Evolutionary conservation across 64 coral and sea anemone species (phyloP).

Genomic region (Platygyra sinensis): DNA sequence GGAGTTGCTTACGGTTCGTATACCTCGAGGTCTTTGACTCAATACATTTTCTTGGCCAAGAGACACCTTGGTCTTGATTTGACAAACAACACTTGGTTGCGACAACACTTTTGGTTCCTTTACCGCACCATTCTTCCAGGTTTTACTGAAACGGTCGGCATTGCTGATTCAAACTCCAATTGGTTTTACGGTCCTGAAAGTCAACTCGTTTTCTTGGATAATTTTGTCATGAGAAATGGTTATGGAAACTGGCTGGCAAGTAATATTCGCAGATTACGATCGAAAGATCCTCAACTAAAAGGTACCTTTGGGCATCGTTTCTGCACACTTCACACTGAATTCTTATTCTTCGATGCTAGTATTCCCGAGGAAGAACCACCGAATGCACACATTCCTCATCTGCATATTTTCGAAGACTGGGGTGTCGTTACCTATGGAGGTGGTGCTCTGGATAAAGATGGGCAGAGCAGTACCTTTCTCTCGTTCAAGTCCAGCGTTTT

Average conservation of each 20-base stretch:
- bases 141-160: conserved; percentile 75
- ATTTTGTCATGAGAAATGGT: conserved; percentile 70
- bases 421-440: conserved; percentile 51
- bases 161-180: conserved; percentile 76
- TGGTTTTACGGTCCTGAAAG: conserved; percentile 96
- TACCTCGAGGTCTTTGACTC: conserved; percentile 75
- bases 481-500: conserved; percentile 63
- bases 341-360: conserved; percentile 77
- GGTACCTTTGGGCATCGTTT: conserved; percentile 25
- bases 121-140: conserved; percentile 80
- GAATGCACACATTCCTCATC: not conserved
- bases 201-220: conserved; percentile 89
- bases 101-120: conserved; percentile 82
- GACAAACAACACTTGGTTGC: conserved; percentile 64
- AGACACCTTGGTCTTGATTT: conserved; percentile 64
- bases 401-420: conserved; percentile 69
- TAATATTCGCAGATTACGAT: conserved; percentile 36
- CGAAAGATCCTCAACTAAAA: not conserved
- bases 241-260: conserved; percentile 81
- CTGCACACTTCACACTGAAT: conserved; percentile 79
- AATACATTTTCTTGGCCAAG: conserved; percentile 79
- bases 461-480: conserved; percentile 8
- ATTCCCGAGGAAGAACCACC: conserved; percentile 39
- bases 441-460: not conserved
- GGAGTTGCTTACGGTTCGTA: conserved; percentile 89